Conservation (phyloP, 2,888 invertebrate genomes). For the Napeogenes inachia region DNA sequence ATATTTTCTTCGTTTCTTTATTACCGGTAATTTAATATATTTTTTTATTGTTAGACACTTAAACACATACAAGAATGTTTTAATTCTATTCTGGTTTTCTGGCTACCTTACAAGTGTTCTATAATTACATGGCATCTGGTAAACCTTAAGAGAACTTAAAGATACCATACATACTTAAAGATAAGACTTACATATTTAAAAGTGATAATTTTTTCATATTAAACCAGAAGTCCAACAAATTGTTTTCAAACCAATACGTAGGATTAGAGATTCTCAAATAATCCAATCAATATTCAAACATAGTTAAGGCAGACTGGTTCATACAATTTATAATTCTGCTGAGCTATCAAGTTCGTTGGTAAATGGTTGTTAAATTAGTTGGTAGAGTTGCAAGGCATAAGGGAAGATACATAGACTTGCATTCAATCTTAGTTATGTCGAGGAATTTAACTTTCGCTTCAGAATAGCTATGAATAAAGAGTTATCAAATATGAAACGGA, state of each 20-base stretch:
- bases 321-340: slow-evolving; percentile 31
- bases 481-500: not conserved
- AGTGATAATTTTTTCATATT: not conserved
- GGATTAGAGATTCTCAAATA: slow-evolving; percentile 4
- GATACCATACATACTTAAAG: slow-evolving; percentile 11
- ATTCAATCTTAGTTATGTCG: slow-evolving; percentile 30
- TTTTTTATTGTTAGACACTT: slow-evolving; percentile 34
- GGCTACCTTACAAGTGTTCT: slow-evolving; percentile 42
- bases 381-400: slow-evolving; percentile 33
- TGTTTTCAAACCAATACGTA: not conserved
- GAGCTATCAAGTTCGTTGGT: slow-evolving; percentile 37
- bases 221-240: not conserved
- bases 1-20: too few species aligned
- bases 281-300: slow-evolving; percentile 35
- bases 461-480: slow-evolving; percentile 9
- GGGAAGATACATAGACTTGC: slow-evolving; percentile 22
- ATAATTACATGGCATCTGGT: slow-evolving; percentile 35
- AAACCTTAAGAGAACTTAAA: slow-evolving; percentile 27
- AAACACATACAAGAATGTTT: slow-evolving; percentile 38
- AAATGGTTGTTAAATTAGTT: slow-evolving; percentile 57
- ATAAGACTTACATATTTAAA: not conserved
- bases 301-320: slow-evolving; percentile 39
- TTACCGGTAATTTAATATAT: slow-evolving; percentile 9
- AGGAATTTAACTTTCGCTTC: slow-evolving; percentile 28
- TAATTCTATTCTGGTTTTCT: slow-evolving; percentile 47